Base-by-base conservation (phyloP, 2,888 invertebrate genomes). In the Lampropteryx suffumata region DNA sequence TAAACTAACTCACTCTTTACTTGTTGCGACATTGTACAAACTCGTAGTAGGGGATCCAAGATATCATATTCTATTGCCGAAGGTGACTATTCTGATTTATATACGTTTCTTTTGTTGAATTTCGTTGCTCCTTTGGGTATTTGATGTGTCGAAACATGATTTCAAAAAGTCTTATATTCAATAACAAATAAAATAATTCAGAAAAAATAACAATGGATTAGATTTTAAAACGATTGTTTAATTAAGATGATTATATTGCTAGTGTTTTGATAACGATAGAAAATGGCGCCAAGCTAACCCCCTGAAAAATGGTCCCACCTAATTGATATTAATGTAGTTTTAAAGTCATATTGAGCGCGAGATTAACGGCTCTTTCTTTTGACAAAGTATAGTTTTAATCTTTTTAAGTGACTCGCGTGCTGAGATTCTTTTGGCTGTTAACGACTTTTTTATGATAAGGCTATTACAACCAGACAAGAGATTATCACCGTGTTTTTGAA, bases 41-140 rank as follows among this genome's bases (percentile, higher is more conserved):
- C 24, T 24, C 24, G 24, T 24, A 6, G 24, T 24, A 24, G 24
- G 24, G 6, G 24, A 4, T 7, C 24, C 6, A 6, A 24, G 24
- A 24, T 24, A 24, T 93, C 94, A 52, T 98, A 96, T 83, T 93
- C 93, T 71, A 98, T 98, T 90, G 94, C 95, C 49, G 96, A 96
- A 24, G 7, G 98, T 98, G 91, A 92, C 43, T 50, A 51, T 51
- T 48, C 37, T 46, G 48, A 57, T 50, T 54, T 50, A 56, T 52
- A 42, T 44, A 44, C 32, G 28, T 42, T 29, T 11, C 32, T 43
- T 32, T 40, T 42, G 24, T 24, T 24, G 24, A 24, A 24, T 2
- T 24, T 2, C 36, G 33, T 39, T 43, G 9, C 24, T 43, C 35
- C 35, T 35, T 44, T 32, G 32, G 5, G 24, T 24, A 24, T 24